Evolutionary conservation across 2,888 invertebrate genomes (phyloP), one percentile per base, ranked within the genome.

Genomic region (Tupiocoris notatus): DNA sequence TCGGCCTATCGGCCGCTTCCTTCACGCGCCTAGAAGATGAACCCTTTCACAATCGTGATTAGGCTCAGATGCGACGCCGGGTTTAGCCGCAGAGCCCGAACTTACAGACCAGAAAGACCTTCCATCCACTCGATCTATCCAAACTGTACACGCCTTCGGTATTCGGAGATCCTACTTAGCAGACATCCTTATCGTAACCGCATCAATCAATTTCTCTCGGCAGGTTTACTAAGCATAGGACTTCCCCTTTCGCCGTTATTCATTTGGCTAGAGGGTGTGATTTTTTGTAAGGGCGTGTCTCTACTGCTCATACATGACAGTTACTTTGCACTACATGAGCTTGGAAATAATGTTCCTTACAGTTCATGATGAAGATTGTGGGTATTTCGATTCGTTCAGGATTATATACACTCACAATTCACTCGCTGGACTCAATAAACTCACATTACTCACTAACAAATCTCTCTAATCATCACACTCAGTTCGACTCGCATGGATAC

Each of bases 41-140:
- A 56, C 67, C 67, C 67, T 67, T 67, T 67, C 67, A 67, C 67
- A 67, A 67, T 67, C 67, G 67, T 67, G 67, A 67, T 67, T 67
- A 67, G 67, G 57, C 67, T 56, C 67, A 39, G 39, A 39, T 56
- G 56, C 67, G 67, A 39, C 67, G 67, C 67, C 67, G 20, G 22
- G 67, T 22, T 65, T 12, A 39, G 39, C 39, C 39, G 39, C 39
- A 39, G 39, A 39, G 39, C 39, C 3, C 39, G 12, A 12, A 39
- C 39, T 39, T 39, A 39, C 39, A 39, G 6, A 12, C 39, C 39
- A 39, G 39, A 39, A 3, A 39, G 39, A 39, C 39, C 39, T 12
- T 39, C 39, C 39, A 7, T n/a, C n/a, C n/a, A n/a, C n/a, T 39
- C 39, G 39, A 39, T 3, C 39, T 39, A 39, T 39, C 39, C 39